phyloP scores from a whole-genome alignment of 1,140 invertebrate genomes.

The Scaptomyza graminum region DNA sequence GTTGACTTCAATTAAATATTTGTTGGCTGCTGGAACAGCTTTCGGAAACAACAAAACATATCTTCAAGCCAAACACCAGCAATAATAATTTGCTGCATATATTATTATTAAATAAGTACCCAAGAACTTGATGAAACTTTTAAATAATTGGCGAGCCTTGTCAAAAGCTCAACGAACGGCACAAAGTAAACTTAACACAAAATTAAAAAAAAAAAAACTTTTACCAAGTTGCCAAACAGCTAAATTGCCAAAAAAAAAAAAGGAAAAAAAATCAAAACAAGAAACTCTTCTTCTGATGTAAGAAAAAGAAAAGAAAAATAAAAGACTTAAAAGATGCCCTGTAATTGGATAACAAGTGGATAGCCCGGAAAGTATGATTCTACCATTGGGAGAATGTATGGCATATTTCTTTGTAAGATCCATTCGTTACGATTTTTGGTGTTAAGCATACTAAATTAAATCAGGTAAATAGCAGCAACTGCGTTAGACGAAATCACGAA shows the following conservation, averaged over 20 bases:
- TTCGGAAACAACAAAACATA: conserved; percentile 15
- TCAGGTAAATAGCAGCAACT: too few relatives aligned
- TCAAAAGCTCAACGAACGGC: conserved; percentile 24
- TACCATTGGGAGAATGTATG: too few relatives aligned
- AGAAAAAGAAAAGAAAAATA: neutral
- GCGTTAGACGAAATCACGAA: too few relatives aligned
- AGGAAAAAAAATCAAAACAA: neutral
- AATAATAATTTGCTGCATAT: conserved; percentile 1
- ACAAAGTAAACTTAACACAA: conserved; percentile 8
- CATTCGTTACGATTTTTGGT: too few relatives aligned
- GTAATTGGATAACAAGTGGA: neutral
- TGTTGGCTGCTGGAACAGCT: conserved; percentile 22
- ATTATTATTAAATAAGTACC: conserved; percentile 25
- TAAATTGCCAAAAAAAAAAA: neutral
- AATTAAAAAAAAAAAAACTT: neutral
- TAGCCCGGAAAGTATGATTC: too few relatives aligned
- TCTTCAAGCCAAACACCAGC: conserved; percentile 8
- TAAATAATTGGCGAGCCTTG: conserved; percentile 1
- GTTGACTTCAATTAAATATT: conserved; percentile 20
- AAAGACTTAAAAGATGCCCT: conserved; percentile 3
- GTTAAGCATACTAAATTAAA: too few relatives aligned
- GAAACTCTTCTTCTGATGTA: conserved; percentile 13
- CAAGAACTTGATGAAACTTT: conserved; percentile 2
- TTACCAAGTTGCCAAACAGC: conserved; percentile 1
- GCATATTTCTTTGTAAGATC: too few relatives aligned